These are phyloP conservation scores for Drosophila rubida DNA, from an alignment of 2,888 invertebrate genomes.

Conservation along the genomic window DNA sequence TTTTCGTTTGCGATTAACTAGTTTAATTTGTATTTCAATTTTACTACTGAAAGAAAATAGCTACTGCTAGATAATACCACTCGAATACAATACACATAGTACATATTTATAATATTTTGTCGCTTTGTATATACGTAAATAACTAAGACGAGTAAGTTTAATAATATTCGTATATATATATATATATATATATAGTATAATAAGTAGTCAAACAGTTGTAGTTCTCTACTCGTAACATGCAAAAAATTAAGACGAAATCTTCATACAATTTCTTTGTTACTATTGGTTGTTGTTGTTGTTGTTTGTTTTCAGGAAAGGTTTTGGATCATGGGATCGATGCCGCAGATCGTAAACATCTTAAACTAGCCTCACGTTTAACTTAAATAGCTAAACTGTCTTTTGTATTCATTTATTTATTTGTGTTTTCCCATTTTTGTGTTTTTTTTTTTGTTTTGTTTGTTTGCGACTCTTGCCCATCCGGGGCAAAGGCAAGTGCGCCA, in stretches of 20 bases:
- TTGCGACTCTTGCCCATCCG: slow-evolving; percentile 2
- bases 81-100: slow-evolving; percentile 45
- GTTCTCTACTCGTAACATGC: slow-evolving; percentile 37
- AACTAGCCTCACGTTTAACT: slow-evolving; percentile 67
- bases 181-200: slow-evolving; percentile 32
- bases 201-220: slow-evolving; percentile 53
- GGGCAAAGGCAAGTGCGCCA: slow-evolving; percentile 24
- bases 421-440: too few species aligned
- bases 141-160: slow-evolving; percentile 51
- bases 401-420: not conserved
- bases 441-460: not conserved
- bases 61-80: slow-evolving; percentile 61
- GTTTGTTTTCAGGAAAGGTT: slow-evolving; percentile 36
- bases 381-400: slow-evolving; percentile 36
- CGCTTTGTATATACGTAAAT: slow-evolving; percentile 53
- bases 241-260: slow-evolving; percentile 35
- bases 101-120: slow-evolving; percentile 27
- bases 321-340: slow-evolving; percentile 12
- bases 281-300: not conserved
- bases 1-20: slow-evolving; percentile 65
- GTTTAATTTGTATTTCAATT: slow-evolving; percentile 65
- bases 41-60: slow-evolving; percentile 71
- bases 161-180: slow-evolving; percentile 34
- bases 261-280: not conserved
- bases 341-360: slow-evolving; percentile 36